Conservation (phyloP, 2,888 invertebrate species). For the Papilio protenor region DNA sequence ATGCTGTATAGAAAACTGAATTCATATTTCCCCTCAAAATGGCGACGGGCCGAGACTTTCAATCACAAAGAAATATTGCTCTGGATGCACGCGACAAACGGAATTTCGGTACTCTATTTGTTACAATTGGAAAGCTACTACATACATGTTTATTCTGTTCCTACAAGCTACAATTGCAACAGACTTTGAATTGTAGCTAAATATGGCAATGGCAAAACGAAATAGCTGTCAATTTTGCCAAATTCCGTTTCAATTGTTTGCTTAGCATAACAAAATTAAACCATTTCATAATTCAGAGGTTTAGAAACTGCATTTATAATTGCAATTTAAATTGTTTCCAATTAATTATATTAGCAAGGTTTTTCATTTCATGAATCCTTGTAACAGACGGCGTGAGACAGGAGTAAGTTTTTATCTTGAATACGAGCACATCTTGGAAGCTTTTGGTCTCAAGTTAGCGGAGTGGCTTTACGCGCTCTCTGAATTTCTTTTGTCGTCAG, state of each 20-base stretch:
- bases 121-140: not conserved
- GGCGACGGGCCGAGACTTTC: constrained; percentile 35
- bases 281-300: not conserved
- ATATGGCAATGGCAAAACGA: not conserved
- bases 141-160: not conserved
- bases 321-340: not conserved
- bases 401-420: constrained; percentile 40
- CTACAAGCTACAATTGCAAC: not conserved
- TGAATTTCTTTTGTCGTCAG: constrained; percentile 32
- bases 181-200: not conserved
- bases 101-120: constrained; percentile 27
- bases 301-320: not conserved
- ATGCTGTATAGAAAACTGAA: constrained; percentile 33
- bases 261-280: not conserved
- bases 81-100: constrained; percentile 22
- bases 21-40: constrained; percentile 37
- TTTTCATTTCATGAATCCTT: constrained; percentile 27
- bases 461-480: constrained; percentile 30
- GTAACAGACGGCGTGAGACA: constrained; percentile 13
- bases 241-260: not conserved
- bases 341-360: not conserved
- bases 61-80: constrained; percentile 32
- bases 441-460: constrained; percentile 36
- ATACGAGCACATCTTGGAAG: constrained; percentile 30
- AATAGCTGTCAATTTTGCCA: not conserved